Percentiles rank a stretch among this genome's conserved stretches.
Evolutionary conservation across 2,113 vertebrate species (phyloP).

Genomic region (Ceyx margarethae): DNA sequence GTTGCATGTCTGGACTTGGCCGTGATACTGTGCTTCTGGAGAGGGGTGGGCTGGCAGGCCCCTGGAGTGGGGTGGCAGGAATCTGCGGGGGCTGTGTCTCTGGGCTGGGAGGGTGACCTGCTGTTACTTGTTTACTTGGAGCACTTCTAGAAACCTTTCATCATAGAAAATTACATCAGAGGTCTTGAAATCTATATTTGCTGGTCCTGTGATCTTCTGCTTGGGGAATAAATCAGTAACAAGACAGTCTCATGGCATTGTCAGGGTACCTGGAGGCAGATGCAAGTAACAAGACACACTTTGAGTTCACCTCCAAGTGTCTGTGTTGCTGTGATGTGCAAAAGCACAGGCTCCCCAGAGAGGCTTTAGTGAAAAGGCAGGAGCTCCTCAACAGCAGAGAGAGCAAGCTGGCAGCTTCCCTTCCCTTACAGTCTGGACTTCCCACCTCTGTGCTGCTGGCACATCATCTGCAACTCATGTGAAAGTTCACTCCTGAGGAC

Average conservation of each 20-base stretch:
- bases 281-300: neutral
- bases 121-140: neutral
- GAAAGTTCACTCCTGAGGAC: neutral
- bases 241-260: neutral
- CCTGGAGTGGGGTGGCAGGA: accelerated
- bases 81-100: accelerated
- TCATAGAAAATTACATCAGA: neutral
- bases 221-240: neutral
- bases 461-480: neutral
- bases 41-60: neutral
- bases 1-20: neutral
- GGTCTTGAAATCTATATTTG: neutral
- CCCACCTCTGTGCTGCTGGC: neutral
- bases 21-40: neutral
- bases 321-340: neutral
- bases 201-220: neutral
- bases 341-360: neutral
- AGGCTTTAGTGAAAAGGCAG: neutral
- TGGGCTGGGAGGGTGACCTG: neutral
- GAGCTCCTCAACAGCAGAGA: neutral
- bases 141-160: neutral
- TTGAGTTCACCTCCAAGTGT: neutral
- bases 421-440: neutral
- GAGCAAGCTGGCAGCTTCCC: neutral
- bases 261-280: neutral